Base-by-base conservation (phyloP, 2,113 vertebrate genomes). In the Anoura caudifer region DNA sequence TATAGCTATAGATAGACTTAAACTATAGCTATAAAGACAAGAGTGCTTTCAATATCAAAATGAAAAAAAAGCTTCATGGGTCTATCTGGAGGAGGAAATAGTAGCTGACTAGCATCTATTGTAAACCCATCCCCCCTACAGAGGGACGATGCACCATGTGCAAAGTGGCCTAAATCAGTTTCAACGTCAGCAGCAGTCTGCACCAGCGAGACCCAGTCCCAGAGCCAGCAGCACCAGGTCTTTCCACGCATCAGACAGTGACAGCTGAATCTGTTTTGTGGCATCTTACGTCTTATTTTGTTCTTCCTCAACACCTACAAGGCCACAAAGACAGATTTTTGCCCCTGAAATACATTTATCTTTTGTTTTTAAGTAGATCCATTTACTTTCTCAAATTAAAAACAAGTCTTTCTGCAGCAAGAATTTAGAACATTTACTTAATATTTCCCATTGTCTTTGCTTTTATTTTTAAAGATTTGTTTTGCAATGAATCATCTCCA, bases 291-390 rank as follows among this genome's bases (percentile, higher is more conserved):
- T 61, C 19, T 72, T n/a, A 83, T 72, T 24, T 73, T 94, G 31
- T 83, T 91, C 87, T 76, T 80, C 61, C 43, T 86, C 85, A 94
- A 43, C 11, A 82, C 7, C 5, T 56, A 72, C 47, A 83, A 90
- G 94, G 87, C 73, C 70, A 96, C 73, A 61, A 95, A 47, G 95
- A 87, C 50, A 56, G 28, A 92, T 76, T 96, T 96, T 85, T 94
- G 22, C 43, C 97, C 89, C 95, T 87, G 77, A 94, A 63, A 97
- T 96, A 89, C 70, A 97, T 13, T 38, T 54, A 95, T n/a, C 85
- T 90, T 97, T 77, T 91, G 47, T 95, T 91, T 97, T 67, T 52
- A 97, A 92, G 85, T 45, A 85, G 54, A 73, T 45, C 38, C 70
- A 41, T 82, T 93, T 91, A 91, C 76, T 83, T 96, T 95, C 50